Evolutionary conservation across 2,113 vertebrate species (phyloP).

Genomic region (Trematomus loennbergii): DNA sequence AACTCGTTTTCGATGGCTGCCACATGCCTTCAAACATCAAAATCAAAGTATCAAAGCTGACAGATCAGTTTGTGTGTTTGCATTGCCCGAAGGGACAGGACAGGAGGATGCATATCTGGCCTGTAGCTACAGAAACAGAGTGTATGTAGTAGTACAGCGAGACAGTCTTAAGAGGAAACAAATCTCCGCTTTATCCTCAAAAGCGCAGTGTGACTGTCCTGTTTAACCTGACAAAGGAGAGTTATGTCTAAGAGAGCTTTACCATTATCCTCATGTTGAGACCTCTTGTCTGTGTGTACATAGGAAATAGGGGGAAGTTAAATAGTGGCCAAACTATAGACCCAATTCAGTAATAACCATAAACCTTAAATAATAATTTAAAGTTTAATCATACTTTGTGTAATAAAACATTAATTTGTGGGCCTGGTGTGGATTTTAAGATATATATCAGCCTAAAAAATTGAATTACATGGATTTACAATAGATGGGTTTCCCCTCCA

Average conservation of each 20-base stretch:
- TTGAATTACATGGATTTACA: conserved; percentile 43
- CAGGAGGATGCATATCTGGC: conserved; percentile 58
- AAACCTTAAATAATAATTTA: not conserved
- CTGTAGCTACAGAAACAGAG: conserved; percentile 57
- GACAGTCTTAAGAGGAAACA: conserved; percentile 48
- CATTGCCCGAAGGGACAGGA: conserved; percentile 67
- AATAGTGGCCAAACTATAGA: conserved; percentile 11
- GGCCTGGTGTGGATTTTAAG: conserved; percentile 17
- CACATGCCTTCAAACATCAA: conserved; percentile 70
- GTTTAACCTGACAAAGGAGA: conserved; percentile 39
- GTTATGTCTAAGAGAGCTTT: conserved; percentile 11
- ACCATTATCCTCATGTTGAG: not conserved
- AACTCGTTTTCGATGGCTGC: conserved; percentile 70
- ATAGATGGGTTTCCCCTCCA: conserved; percentile 38
- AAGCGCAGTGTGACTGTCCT: conserved; percentile 43
- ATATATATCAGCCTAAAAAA: conserved; percentile 34
- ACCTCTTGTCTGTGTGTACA: not conserved
- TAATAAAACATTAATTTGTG: conserved; percentile 7
- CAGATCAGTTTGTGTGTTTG: conserved; percentile 70
- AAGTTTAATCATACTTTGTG: conserved; percentile 31
- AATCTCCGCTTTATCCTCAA: conserved; percentile 56
- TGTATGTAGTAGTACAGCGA: conserved; percentile 44
- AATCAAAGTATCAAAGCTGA: conserved; percentile 74
- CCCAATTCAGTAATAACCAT: conserved; percentile 9
- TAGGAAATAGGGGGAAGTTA: not conserved